Evolutionary conservation across 53 echinoderm and acorn worm genomes (phyloP), one percentile per base, ranked within the genome.

Genomic region (Astropecten irregularis): DNA sequence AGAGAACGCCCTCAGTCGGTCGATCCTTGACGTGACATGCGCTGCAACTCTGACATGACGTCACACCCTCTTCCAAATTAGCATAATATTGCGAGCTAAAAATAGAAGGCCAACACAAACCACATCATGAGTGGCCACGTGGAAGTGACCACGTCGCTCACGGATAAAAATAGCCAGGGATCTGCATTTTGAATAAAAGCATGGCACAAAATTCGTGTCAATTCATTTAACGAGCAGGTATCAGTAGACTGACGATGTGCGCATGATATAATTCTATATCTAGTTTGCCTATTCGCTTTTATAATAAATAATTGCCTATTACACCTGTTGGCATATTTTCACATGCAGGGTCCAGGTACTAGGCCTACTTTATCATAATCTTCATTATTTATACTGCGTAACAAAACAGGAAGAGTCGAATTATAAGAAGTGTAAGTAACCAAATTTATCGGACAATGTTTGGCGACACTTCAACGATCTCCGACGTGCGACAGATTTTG

Each of bases 381-480:
- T 4, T 32, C 35, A 64, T 15, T 32, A 35, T 18, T 26, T 19
- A 56, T 2, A 9, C 38, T 22, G 54, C 38, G 35, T 37, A 15
- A 7, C 6, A 22, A 32, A n/a, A 18, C 13, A 15, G 37, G n/a
- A 36, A 22, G 25, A 31, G 35, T 57, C 21, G 21, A 57, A 76
- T 73, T 57, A 76, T 57, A 76, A 27, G 67, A 36, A 9, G 55
- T 42, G 49, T 76, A 33, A 76, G 58, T 48, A 26, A 60, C 25
- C 71, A 40, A 49, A 21, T 27, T 55, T 44, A 25, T 25, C 14
- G 29, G 18, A 89, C 20, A 14, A 95, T 95, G 95, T 95, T 95
- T 51, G 95, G 95, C 4, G 86, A 95, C 54, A 79, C 87, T 34
- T 84, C 87, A 9, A 91, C 89, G 14, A 33, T 87, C 0, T 50